Conservation (phyloP, 2,797 vertebrate species). For the Merluccius polli region DNA sequence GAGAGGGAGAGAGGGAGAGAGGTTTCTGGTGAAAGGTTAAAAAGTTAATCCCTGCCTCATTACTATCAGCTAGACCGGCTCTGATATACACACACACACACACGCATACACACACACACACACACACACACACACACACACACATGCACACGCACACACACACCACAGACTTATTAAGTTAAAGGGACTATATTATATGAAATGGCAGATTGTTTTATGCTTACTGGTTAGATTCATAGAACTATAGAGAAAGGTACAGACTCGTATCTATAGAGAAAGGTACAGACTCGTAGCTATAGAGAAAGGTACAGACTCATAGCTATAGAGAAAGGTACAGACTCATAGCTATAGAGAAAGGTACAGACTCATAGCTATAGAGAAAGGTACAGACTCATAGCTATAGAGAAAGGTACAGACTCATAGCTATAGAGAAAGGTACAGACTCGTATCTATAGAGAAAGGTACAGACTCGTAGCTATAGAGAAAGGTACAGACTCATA, state of each 20-base stretch:
- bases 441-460: not conserved
- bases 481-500: too few species aligned
- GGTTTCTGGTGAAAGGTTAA: constrained; percentile 13
- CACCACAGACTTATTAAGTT: not conserved
- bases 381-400: too few species aligned
- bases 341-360: too few species aligned
- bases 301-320: too few species aligned
- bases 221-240: too few species aligned
- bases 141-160: constrained; percentile 2
- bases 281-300: too few species aligned
- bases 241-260: too few species aligned
- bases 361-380: too few species aligned
- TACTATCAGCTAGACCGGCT: constrained; percentile 10
- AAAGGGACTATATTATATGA: not conserved
- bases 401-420: too few species aligned
- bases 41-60: constrained; percentile 8
- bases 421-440: not conserved
- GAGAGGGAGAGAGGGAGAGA: not conserved
- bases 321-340: too few species aligned
- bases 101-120: constrained; percentile 11
- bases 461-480: not conserved
- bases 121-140: constrained; percentile 16
- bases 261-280: too few species aligned
- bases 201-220: not conserved
- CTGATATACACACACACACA: constrained; percentile 13